Percentiles rank a stretch among this genome's conserved stretches.
phyloP scores from a whole-genome alignment of 2,797 vertebrate genomes.

The Lepilemur septentrionalis region DNA sequence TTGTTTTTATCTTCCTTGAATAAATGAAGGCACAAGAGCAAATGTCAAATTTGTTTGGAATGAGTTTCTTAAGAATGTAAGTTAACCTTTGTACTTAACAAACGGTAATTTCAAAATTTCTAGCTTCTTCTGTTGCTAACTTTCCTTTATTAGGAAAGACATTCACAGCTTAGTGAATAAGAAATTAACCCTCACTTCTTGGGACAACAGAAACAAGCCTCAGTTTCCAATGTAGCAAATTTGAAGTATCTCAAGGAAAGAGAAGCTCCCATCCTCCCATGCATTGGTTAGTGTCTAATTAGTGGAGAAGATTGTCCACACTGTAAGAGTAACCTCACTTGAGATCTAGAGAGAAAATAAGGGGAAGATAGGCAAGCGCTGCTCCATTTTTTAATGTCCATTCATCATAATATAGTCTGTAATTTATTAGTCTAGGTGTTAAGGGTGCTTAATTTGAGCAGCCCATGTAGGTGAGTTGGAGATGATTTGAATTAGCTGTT shows the following conservation, averaged over 20 bases:
- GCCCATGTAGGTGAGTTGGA: not conserved
- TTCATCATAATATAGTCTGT: not conserved
- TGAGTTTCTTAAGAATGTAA: not conserved
- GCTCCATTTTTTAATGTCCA: not conserved
- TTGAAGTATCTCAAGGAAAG: not conserved
- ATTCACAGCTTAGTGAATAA: not conserved
- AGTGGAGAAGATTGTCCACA: not conserved
- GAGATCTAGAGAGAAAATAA: not conserved
- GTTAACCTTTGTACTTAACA: not conserved
- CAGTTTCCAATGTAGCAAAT: not conserved
- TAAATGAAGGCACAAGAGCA: not conserved
- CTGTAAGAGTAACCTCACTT: not conserved
- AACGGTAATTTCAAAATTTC: not conserved
- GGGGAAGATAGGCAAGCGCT: not conserved
- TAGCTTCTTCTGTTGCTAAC: not conserved
- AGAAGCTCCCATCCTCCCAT: fast-evolving
- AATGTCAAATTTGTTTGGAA: not conserved
- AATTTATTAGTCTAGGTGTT: not conserved
- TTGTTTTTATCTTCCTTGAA: not conserved
- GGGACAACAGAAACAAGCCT: not conserved
- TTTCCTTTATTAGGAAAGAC: not conserved
- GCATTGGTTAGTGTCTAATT: not conserved
- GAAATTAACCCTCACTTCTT: not conserved
- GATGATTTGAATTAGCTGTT: not conserved
- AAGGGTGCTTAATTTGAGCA: not conserved